phyloP scores from a whole-genome alignment of 2,113 vertebrate genomes.

The Gallinago media region DNA sequence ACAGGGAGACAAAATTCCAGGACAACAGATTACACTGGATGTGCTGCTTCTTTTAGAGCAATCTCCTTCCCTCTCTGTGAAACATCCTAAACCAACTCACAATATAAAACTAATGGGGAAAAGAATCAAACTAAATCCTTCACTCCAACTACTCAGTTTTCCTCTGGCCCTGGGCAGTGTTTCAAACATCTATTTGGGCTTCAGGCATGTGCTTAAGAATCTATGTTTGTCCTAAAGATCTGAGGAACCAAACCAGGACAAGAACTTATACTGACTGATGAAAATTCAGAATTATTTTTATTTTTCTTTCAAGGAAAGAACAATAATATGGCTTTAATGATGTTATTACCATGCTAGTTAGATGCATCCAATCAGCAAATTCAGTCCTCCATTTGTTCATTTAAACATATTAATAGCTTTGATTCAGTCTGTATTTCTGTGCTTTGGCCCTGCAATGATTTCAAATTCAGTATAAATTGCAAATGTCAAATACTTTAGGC shows the following conservation, averaged over 20 bases:
- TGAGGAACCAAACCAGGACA: neutral
- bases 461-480: neutral
- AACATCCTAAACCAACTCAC: neutral
- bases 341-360: neutral
- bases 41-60: neutral
- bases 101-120: neutral
- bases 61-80: neutral
- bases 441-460: neutral
- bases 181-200: neutral
- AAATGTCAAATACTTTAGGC: neutral
- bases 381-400: neutral
- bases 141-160: neutral
- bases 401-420: neutral
- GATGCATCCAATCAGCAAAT: neutral
- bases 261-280: neutral
- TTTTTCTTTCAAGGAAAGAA: neutral
- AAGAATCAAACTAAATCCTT: neutral
- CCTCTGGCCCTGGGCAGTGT: neutral
- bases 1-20: neutral
- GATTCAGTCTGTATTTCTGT: neutral
- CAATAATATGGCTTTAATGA: neutral
- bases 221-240: neutral
- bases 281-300: neutral
- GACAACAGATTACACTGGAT: neutral
- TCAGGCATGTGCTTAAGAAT: neutral